phyloP scores from a whole-genome alignment of 2,888 invertebrate genomes.

The Pristionchus mayeri region DNA sequence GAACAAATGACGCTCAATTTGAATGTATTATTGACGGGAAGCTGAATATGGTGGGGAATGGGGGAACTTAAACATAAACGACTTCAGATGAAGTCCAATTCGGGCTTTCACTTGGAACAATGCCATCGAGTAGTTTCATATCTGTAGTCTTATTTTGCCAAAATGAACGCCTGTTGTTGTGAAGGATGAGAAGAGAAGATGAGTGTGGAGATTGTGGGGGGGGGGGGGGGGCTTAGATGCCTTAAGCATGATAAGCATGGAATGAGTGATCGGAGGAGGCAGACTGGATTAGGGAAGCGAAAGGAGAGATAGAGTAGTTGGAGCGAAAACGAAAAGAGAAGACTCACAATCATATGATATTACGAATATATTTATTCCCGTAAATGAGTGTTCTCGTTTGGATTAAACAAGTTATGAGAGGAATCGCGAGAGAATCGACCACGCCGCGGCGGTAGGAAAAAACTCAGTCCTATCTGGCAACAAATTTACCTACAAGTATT shows the following conservation, averaged over 20 bases:
- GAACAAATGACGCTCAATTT: conserved; percentile 45
- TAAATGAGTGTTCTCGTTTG: no score
- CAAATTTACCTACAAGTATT: no score
- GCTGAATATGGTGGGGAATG: not conserved
- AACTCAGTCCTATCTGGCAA: no score
- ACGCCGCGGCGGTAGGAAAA: no score
- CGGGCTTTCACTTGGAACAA: not conserved
- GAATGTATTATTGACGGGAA: conserved; percentile 44
- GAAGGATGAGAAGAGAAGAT: no score
- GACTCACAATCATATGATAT: no score
- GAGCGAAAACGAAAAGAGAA: no score
- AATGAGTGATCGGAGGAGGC: not conserved
- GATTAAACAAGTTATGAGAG: no score
- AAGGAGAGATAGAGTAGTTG: no score
- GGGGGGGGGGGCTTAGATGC: conserved; percentile 19
- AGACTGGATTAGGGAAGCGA: not conserved
- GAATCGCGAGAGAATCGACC: no score
- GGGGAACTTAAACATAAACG: not conserved
- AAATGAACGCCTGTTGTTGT: not conserved
- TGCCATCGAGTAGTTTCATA: not conserved
- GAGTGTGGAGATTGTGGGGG: conserved; percentile 3
- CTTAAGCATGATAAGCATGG: not conserved
- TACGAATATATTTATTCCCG: no score
- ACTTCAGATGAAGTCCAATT: not conserved
- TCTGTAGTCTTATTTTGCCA: no score